A percentile compares a stretch with the other conserved stretches of the same genome.
These are phyloP conservation scores for Rhagonycha lutea DNA, from an alignment of 2,888 invertebrate species.

Conservation along the genomic window DNA sequence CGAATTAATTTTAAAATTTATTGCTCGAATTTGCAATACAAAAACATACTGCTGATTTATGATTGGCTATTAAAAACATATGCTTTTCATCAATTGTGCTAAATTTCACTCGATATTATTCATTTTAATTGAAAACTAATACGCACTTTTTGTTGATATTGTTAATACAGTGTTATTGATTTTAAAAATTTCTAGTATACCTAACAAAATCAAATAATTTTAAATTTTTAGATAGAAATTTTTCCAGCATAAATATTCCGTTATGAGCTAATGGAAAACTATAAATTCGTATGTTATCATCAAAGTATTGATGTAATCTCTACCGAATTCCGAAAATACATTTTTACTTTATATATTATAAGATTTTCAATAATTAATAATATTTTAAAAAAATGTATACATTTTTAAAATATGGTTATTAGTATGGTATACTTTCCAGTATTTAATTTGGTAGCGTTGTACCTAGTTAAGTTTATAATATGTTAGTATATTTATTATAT, in stretches of 20 bases:
- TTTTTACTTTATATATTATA: too few species aligned
- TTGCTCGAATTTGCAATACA: not conserved
- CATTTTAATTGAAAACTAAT: not conserved
- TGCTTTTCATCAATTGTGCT: not conserved
- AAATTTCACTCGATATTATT: not conserved
- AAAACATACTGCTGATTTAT: not conserved
- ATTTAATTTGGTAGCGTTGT: too few species aligned
- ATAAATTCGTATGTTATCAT: not conserved
- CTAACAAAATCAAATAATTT: not conserved
- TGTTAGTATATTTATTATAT: too few species aligned
- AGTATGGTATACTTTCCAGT: too few species aligned
- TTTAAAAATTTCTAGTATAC: not conserved
- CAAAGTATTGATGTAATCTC: not conserved
- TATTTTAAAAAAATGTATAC: too few species aligned
- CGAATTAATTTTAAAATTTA: not conserved
- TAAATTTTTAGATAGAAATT: not conserved
- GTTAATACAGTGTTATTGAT: not conserved
- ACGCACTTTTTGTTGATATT: not conserved
- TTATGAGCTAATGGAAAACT: not conserved
- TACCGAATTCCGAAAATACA: too few species aligned
- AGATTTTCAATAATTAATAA: too few species aligned
- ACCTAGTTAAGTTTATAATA: too few species aligned
- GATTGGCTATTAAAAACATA: not conserved
- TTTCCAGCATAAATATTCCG: not conserved
- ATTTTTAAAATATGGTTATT: too few species aligned